A percentile compares a stretch with the other conserved stretches of the same genome.
Conservation (phyloP, 2,888 invertebrate species). For the Tiliacea aurago region DNA sequence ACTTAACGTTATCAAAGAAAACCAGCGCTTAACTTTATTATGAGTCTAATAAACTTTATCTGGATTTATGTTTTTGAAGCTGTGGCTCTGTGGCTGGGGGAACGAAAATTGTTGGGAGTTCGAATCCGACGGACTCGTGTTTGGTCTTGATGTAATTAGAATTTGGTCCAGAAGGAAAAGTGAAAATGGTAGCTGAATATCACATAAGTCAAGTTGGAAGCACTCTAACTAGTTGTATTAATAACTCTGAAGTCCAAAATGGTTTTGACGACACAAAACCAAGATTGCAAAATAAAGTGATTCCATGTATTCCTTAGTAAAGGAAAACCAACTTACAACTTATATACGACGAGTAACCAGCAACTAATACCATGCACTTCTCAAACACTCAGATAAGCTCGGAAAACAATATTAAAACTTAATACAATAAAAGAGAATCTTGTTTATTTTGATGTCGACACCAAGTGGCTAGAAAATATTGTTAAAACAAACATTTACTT, state of each 20-base stretch:
- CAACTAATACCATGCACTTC: conserved; percentile 23
- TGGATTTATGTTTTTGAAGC: conserved; percentile 75
- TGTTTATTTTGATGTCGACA: conserved; percentile 89
- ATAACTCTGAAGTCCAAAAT: conserved; percentile 9
- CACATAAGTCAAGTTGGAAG: background rate
- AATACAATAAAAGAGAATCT: conserved; percentile 72
- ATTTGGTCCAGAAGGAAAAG: conserved; percentile 3
- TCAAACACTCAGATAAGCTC: conserved; percentile 62
- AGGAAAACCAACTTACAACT: conserved; percentile 13
- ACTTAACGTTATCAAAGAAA: conserved; percentile 77
- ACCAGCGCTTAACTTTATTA: conserved; percentile 72
- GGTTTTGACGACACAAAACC: conserved; percentile 14
- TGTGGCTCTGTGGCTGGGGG: conserved; percentile 67
- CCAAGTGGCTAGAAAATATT: conserved; percentile 87
- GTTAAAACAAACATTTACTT: conserved; percentile 85
- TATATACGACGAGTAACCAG: conserved; percentile 16
- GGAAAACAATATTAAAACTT: conserved; percentile 63
- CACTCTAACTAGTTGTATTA: background rate
- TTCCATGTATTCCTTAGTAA: conserved; percentile 6
- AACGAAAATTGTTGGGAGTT: conserved; percentile 50
- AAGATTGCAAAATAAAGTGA: background rate
- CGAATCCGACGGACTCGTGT: conserved; percentile 36
- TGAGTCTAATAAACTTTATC: conserved; percentile 82
- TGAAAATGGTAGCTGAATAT: background rate
- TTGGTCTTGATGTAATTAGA: conserved; percentile 28